These are phyloP conservation scores for Petrocephalus zakoni DNA, from an alignment of 2,113 vertebrate genomes.

Conservation along the genomic window DNA sequence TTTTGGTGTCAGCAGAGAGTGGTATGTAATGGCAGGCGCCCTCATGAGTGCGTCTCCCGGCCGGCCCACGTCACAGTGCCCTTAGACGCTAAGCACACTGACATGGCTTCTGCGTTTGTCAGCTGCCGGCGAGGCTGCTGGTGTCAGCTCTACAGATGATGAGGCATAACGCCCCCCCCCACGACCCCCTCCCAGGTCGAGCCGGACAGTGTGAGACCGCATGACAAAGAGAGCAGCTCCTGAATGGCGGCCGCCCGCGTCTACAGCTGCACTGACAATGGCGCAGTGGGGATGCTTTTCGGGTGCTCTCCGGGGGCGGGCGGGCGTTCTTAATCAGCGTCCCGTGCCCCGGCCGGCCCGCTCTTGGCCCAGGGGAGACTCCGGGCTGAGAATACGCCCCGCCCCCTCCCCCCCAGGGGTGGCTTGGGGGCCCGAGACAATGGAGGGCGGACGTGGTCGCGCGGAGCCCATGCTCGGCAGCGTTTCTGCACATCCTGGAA, in stretches of 20 bases:
- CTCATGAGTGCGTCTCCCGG: background rate
- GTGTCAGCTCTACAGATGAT: background rate
- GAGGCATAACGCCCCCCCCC: background rate
- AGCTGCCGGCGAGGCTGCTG: background rate
- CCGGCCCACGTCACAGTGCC: background rate
- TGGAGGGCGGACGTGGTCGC: conserved; percentile 27
- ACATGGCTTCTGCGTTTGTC: background rate
- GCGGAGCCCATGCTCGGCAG: conserved; percentile 35
- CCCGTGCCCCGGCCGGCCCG: conserved; percentile 53
- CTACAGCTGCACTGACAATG: conserved; percentile 40
- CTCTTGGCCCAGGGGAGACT: conserved; percentile 34
- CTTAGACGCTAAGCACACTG: background rate
- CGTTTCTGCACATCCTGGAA: conserved; percentile 31
- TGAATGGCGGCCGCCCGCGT: background rate
- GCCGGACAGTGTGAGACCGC: background rate
- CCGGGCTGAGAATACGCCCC: background rate
- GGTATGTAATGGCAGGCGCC: background rate
- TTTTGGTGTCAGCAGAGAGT: background rate
- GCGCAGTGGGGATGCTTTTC: conserved; percentile 29
- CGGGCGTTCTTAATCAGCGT: conserved; percentile 55
- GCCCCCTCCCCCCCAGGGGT: background rate
- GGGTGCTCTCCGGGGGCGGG: conserved; percentile 47
- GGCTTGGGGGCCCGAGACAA: conserved; percentile 30
- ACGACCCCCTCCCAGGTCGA: background rate
- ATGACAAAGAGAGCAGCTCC: background rate